These are phyloP conservation scores for Atethmia centrago DNA, from an alignment of 2,888 invertebrate species.

Conservation along the genomic window DNA sequence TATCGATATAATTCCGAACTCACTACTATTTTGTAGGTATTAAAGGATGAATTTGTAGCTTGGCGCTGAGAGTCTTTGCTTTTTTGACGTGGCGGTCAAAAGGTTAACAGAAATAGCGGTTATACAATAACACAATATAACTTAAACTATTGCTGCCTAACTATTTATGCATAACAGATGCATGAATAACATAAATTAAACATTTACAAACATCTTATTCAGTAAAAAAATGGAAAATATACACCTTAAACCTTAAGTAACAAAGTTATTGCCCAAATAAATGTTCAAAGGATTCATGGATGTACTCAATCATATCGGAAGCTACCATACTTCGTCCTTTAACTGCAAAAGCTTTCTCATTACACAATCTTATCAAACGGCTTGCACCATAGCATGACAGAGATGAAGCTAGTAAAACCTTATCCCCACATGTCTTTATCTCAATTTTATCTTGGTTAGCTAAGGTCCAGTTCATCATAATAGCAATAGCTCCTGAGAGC, in stretches of 20 bases:
- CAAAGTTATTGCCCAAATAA: slow-evolving; percentile 76
- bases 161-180: not conserved
- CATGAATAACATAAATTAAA: not conserved
- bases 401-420: slow-evolving; percentile 90
- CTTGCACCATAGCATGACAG: slow-evolving; percentile 96
- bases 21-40: no score
- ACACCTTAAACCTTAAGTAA: not conserved
- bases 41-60: no score
- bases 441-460: slow-evolving; percentile 73
- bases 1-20: no score
- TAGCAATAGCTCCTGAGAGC: slow-evolving; percentile 95
- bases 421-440: slow-evolving; percentile 70
- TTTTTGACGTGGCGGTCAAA: no score
- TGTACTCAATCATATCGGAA: slow-evolving; percentile 96
- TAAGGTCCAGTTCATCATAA: slow-evolving; percentile 95
- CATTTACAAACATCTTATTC: slow-evolving; percentile 1
- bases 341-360: slow-evolving; percentile 94
- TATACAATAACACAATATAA: slow-evolving; percentile 18
- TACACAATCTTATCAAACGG: slow-evolving; percentile 94
- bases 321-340: slow-evolving; percentile 96
- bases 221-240: not conserved
- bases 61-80: no score
- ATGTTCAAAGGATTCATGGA: slow-evolving; percentile 93
- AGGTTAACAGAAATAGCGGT: no score
- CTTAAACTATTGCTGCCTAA: slow-evolving; percentile 13